phyloP scores from a whole-genome alignment of 2,113 vertebrate species.

The Sphaerodactylus townsendi region DNA sequence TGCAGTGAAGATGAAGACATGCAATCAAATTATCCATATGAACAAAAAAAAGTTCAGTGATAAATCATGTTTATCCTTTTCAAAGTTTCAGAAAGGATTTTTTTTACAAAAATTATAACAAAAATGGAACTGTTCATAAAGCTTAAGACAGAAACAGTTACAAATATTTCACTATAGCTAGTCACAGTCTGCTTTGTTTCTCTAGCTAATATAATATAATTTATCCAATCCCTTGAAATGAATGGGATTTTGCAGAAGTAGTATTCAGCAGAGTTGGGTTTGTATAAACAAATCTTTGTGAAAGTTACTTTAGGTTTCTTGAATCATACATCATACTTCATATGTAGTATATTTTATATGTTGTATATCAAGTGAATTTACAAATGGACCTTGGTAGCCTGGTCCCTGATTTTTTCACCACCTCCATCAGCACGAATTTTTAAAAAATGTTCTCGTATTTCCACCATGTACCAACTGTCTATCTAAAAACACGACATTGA shows the following conservation, averaged over 20 bases:
- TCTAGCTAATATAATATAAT: constrained; percentile 1
- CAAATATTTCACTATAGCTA: neutral
- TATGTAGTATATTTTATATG: too few relatives aligned
- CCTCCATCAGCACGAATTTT: neutral
- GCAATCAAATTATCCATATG: constrained; percentile 41
- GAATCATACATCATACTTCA: neutral
- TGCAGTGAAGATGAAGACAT: constrained; percentile 60
- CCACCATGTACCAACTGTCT: neutral
- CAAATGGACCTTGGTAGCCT: neutral
- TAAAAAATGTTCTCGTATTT: neutral
- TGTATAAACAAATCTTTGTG: neutral
- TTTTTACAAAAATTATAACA: neutral
- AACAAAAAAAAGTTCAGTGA: constrained; percentile 24
- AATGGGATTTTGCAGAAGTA: neutral
- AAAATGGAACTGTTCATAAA: neutral
- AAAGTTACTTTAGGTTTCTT: neutral
- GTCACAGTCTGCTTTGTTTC: neutral
- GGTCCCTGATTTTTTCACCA: neutral
- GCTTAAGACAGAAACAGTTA: neutral
- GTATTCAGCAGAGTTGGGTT: neutral
- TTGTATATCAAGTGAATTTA: neutral
- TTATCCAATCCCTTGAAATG: neutral
- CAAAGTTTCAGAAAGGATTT: neutral
- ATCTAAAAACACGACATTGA: neutral
- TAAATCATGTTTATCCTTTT: constrained; percentile 9